phyloP scores from a whole-genome alignment of 2,797 vertebrate species.

The Gymnoscopelus microlampas region DNA sequence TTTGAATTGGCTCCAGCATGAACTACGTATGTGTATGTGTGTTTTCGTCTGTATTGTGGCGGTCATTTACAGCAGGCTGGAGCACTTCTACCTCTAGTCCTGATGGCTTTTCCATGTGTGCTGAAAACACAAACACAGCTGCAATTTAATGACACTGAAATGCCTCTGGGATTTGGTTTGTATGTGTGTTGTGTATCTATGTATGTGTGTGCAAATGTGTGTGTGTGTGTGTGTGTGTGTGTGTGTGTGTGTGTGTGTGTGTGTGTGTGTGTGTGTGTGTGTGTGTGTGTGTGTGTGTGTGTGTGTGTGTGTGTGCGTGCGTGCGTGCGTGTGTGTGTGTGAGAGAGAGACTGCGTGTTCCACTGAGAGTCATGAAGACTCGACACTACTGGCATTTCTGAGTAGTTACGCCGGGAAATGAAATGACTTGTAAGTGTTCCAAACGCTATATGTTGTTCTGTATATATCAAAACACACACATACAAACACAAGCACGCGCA shows the following conservation, averaged over 20 bases:
- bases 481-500: slow-evolving; percentile 2
- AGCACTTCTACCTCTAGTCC: slow-evolving; percentile 49
- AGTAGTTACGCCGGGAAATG: slow-evolving; percentile 32
- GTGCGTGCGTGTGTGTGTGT: slow-evolving; percentile 40
- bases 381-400: slow-evolving; percentile 48
- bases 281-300: slow-evolving; percentile 16
- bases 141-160: slow-evolving; percentile 81
- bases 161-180: slow-evolving; percentile 70
- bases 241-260: slow-evolving; percentile 35
- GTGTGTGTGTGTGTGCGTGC: slow-evolving; percentile 27
- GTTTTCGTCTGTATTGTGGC: slow-evolving; percentile 50
- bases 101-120: slow-evolving; percentile 80
- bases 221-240: slow-evolving; percentile 34
- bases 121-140: slow-evolving; percentile 85
- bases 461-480: background rate
- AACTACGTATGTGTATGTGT: slow-evolving; percentile 50
- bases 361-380: slow-evolving; percentile 43
- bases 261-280: slow-evolving; percentile 8
- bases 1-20: slow-evolving; percentile 57
- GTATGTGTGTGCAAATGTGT: slow-evolving; percentile 15
- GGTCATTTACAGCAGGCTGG: slow-evolving; percentile 51
- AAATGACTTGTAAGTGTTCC: slow-evolving; percentile 45
- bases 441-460: slow-evolving; percentile 44
- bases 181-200: slow-evolving; percentile 34
- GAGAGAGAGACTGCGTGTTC: no score